Conservation (phyloP, 2,113 vertebrate species). For the Salminus brasiliensis region DNA sequence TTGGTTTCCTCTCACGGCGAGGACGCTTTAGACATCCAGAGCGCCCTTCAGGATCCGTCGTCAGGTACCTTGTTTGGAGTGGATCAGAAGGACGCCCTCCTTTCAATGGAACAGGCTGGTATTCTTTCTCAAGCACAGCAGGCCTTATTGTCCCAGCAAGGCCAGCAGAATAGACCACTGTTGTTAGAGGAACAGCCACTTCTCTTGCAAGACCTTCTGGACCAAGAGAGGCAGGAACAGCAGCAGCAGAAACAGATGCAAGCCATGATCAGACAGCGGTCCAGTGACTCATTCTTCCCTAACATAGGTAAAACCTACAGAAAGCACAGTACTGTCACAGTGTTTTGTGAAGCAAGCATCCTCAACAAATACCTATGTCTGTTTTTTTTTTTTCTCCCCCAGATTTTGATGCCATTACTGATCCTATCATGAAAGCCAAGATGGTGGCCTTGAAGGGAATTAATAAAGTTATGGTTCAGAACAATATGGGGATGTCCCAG, state of each 20-base stretch:
- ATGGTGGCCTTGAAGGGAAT: constrained; percentile 98
- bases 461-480: constrained; percentile 97
- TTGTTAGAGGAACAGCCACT: constrained; percentile 94
- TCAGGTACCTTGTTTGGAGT: constrained; percentile 64
- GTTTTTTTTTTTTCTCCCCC: constrained; percentile 46
- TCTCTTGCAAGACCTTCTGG: constrained; percentile 94
- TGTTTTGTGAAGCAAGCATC: not conserved
- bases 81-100: constrained; percentile 68
- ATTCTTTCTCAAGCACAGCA: constrained; percentile 75
- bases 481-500: constrained; percentile 86
- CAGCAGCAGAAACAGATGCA: constrained; percentile 98
- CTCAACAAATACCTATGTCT: not conserved
- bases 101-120: constrained; percentile 66
- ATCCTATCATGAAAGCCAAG: constrained; percentile 99
- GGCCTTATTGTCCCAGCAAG: constrained; percentile 75
- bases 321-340: no score
- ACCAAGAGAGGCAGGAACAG: constrained; percentile 96
- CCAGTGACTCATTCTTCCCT: constrained; percentile 84
- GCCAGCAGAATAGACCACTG: constrained; percentile 82
- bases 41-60: constrained; percentile 74
- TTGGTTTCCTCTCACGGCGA: constrained; percentile 79
- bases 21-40: constrained; percentile 67
- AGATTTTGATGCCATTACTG: constrained; percentile 95
- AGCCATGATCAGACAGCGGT: constrained; percentile 90
- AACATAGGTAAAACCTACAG: constrained; percentile 80